Evolutionary conservation across 2,888 invertebrate genomes (phyloP).

Genomic region (Parascotia fuliginaria): DNA sequence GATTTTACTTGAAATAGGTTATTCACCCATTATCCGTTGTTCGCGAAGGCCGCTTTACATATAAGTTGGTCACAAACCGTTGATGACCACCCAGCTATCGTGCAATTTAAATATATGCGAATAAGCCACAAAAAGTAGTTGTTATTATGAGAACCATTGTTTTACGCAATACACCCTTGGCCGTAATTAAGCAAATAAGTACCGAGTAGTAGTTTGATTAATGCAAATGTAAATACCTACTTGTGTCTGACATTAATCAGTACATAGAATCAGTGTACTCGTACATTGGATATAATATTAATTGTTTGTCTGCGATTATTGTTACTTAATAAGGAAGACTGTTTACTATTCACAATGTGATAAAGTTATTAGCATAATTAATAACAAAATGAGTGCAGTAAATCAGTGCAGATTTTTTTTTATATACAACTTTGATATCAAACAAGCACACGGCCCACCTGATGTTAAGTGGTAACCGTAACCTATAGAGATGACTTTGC

Average conservation of each 20-base stretch:
- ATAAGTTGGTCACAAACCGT: slow-evolving; percentile 52
- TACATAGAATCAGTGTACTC: slow-evolving; percentile 26
- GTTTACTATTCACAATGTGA: slow-evolving; percentile 15
- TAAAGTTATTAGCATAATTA: slow-evolving; percentile 21
- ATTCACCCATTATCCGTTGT: slow-evolving; percentile 56
- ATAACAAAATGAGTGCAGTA: slow-evolving; percentile 16
- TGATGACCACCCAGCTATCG: slow-evolving; percentile 45
- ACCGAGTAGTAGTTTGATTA: slow-evolving; percentile 41
- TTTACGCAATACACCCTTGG: slow-evolving; percentile 52
- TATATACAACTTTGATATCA: no score
- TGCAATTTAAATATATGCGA: slow-evolving; percentile 34
- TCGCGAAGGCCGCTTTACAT: slow-evolving; percentile 60
- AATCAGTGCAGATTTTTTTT: no score
- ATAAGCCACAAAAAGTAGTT: slow-evolving; percentile 45
- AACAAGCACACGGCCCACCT: no score
- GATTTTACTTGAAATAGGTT: slow-evolving; percentile 56
- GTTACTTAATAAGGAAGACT: slow-evolving; percentile 44
- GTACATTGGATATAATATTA: slow-evolving; percentile 15
- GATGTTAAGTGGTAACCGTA: no score
- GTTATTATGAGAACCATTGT: slow-evolving; percentile 56
- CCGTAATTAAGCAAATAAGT: slow-evolving; percentile 52
- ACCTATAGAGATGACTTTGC: no score
- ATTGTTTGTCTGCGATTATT: slow-evolving; percentile 37
- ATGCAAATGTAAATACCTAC: slow-evolving; percentile 19
- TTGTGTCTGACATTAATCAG: slow-evolving; percentile 28